Base-by-base conservation (phyloP, 2,797 vertebrate genomes). In the Labroides dimidiatus region DNA sequence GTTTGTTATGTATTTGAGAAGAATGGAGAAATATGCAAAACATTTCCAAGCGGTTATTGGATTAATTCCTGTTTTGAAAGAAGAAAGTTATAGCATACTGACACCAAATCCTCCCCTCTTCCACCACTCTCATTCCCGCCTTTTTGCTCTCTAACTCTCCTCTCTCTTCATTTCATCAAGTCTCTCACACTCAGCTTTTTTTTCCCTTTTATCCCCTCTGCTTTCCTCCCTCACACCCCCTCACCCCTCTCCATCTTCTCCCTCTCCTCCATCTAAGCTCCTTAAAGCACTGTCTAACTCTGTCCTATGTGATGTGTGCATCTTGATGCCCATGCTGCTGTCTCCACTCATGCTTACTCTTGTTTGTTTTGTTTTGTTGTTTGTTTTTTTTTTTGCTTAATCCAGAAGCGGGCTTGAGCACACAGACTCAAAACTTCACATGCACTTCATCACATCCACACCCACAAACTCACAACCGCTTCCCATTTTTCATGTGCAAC, bases 31-130 rank as follows among this genome's bases (percentile, higher is more conserved):
- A 75, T 79, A 62, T 81, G 71, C 80, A 69, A 67, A 80, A 76
- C 67, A 45, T 65, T 68, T 74, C 30, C 57, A 17, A 69, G 71
- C 23, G 66, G 83, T 86, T 85, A 81, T 70, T 80, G 88, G 80
- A 84, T 89, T 88, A 86, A 81, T 85, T 85, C 72, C 56, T 70
- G 66, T 77, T 81, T 70, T 59, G 47, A 51, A 60, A 78, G 52
- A 80, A 20, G 54, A 36, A 23, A 80, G 37, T 69, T 66, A 51
- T 39, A 52, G 68, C 64, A 51, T n/a, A 58, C 52, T 72, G 55
- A 76, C 75, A 68, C 47, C 48, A 12, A 17, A 39, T 39, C 15
- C 63, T 6, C 21, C 20, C 11, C 21, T 39, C 37, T 39, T 39
- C 37, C 20, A 15, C 10, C 3, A 20, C 20, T 37, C 68, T 21